phyloP scores from a whole-genome alignment of 2,113 vertebrate species.

The Campylomormyrus numenius region DNA sequence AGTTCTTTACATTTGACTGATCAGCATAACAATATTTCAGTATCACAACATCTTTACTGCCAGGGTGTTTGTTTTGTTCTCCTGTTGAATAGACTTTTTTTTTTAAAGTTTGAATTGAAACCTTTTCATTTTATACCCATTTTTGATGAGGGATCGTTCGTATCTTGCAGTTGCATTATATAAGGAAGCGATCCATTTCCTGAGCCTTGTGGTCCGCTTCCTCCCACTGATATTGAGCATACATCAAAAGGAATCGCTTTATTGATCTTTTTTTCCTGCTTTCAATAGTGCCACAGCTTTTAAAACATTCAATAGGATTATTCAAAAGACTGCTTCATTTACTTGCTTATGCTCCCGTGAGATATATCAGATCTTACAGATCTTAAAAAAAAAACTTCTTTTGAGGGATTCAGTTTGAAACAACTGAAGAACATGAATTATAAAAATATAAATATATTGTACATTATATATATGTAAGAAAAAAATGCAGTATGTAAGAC shows the following conservation, averaged over 20 bases:
- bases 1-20: constrained; percentile 48
- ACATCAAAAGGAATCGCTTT: constrained; percentile 36
- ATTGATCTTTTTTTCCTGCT: constrained; percentile 37
- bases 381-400: background rate
- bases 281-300: constrained; percentile 35
- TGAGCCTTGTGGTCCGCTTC: constrained; percentile 16
- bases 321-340: constrained; percentile 22
- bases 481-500: background rate
- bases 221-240: constrained; percentile 23
- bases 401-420: constrained; percentile 12
- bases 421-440: background rate
- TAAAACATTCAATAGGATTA: constrained; percentile 33
- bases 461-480: background rate
- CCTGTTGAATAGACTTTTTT: constrained; percentile 20
- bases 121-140: constrained; percentile 14
- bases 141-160: background rate
- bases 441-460: background rate
- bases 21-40: constrained; percentile 39
- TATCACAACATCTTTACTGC: constrained; percentile 24
- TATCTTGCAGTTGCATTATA: background rate
- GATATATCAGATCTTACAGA: constrained; percentile 2
- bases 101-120: background rate
- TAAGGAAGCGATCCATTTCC: constrained; percentile 6
- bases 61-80: constrained; percentile 30
- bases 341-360: background rate